Conservation (phyloP, 2,797 vertebrate genomes). For the Nyctalus aviator region DNA sequence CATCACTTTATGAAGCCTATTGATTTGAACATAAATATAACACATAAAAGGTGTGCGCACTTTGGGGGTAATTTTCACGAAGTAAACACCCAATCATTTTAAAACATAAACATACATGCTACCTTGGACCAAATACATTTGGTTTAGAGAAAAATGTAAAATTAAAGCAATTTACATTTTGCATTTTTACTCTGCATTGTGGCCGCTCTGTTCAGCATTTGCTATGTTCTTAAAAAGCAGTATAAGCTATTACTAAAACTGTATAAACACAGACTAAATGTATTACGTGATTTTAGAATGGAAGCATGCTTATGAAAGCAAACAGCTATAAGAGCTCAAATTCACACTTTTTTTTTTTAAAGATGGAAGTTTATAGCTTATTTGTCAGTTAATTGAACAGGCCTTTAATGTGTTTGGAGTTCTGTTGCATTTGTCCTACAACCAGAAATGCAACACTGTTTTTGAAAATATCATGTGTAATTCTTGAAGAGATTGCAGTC, state of each 20-base stretch:
- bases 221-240: not conserved
- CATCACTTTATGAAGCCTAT: constrained; percentile 40
- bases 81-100: not conserved
- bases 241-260: not conserved
- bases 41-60: not conserved
- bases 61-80: constrained; percentile 16
- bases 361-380: constrained; percentile 1
- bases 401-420: not conserved
- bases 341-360: constrained; percentile 22
- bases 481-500: constrained; percentile 71
- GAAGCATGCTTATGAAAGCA: constrained; percentile 27
- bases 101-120: not conserved
- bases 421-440: constrained; percentile 73
- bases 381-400: constrained; percentile 57
- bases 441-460: constrained; percentile 74
- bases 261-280: not conserved
- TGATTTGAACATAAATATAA: constrained; percentile 51
- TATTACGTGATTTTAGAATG: not conserved
- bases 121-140: not conserved
- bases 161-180: constrained; percentile 10
- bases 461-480: constrained; percentile 80
- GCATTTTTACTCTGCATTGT: not conserved
- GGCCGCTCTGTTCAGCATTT: not conserved
- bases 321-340: not conserved
- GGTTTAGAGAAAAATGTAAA: constrained; percentile 43